phyloP scores from a whole-genome alignment of 2,797 vertebrate species.

The Peromyscus melanophrys region DNA sequence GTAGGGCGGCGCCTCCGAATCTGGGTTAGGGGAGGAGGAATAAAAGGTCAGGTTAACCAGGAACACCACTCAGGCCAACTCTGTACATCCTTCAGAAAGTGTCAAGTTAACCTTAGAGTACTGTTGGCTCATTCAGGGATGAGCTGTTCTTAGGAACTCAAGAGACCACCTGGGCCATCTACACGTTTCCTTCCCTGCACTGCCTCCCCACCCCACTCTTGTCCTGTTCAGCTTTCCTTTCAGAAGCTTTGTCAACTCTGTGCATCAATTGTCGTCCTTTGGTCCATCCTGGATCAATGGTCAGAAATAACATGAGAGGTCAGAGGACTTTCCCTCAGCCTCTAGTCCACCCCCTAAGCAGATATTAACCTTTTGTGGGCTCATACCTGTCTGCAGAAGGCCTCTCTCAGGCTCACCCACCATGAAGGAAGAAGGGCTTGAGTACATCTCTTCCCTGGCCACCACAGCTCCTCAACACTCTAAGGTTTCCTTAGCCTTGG shows the following conservation, averaged over 20 bases:
- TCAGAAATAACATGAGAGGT: constrained; percentile 78
- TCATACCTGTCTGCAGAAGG: not conserved
- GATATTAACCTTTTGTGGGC: not conserved
- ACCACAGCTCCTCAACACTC: not conserved
- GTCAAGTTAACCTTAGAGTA: not conserved
- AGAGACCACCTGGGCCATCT: not conserved
- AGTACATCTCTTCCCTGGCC: not conserved
- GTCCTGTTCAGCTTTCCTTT: constrained; percentile 25
- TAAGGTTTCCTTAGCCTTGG: not conserved
- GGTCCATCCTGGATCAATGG: constrained; percentile 76
- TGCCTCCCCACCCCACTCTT: not conserved
- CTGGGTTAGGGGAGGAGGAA: constrained; percentile 86
- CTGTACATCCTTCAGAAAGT: not conserved
- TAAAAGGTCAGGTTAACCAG: not conserved
- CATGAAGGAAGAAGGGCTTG: not conserved
- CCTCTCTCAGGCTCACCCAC: not conserved
- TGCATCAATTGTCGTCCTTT: constrained; percentile 73
- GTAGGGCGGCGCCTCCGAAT: constrained; percentile 96
- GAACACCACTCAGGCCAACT: not conserved
- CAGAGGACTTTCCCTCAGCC: constrained; percentile 16
- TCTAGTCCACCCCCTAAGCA: not conserved
- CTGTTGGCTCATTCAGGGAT: not conserved
- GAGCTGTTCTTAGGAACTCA: not conserved
- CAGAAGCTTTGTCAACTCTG: constrained; percentile 47
- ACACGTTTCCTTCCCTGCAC: not conserved